Evolutionary conservation across 92 coral and sea anemone species (phyloP), one percentile per base, ranked within the genome.

Genomic region (Meandrina meandrites): DNA sequence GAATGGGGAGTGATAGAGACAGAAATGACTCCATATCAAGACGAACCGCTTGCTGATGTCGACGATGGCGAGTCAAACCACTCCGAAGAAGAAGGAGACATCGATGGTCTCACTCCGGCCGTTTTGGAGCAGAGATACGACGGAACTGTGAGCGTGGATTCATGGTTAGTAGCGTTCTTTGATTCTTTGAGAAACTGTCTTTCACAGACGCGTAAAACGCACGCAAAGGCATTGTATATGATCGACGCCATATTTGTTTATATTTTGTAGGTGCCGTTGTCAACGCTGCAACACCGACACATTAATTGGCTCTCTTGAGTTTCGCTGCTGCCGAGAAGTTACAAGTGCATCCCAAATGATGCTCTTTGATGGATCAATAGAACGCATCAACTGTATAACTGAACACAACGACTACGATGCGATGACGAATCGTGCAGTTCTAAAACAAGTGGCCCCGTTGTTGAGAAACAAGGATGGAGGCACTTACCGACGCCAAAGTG

Each of bases 341-440:
- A 70, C 75, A 4, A 88, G 84, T 57, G 78, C 92, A 13, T 35
- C 83, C 0, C 89, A 87, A 60, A 92, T 87, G 76, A 73, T 94
- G 86, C 75, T 81, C 22, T 94, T 90, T 58, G 94, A 91, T 62
- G 94, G 94, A 22, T 87, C 92, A 4, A 85, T 92, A 1, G 97
- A 91, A 62, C 40, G 75, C 7, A 89, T 94, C 13, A 82, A 76
- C 16, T 94, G 97, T 53, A 90, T 94, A 12, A 91, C 92, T 0
- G 86, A 89, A 56, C 94, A 94, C 77, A 88, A 88, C 18, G 93
- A 94, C 81, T 87, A 84, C 69, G 56, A 22, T 3, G 88, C 93
- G 0, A 80, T 90, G 0, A 77, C 90, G 0, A 90, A 90, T 86
- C 79, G 68, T 12, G 84, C 93, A 34, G 93, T 86, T 31, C 78